phyloP scores from a whole-genome alignment of 2,888 invertebrate species.

The Habroteleia sp. region DNA sequence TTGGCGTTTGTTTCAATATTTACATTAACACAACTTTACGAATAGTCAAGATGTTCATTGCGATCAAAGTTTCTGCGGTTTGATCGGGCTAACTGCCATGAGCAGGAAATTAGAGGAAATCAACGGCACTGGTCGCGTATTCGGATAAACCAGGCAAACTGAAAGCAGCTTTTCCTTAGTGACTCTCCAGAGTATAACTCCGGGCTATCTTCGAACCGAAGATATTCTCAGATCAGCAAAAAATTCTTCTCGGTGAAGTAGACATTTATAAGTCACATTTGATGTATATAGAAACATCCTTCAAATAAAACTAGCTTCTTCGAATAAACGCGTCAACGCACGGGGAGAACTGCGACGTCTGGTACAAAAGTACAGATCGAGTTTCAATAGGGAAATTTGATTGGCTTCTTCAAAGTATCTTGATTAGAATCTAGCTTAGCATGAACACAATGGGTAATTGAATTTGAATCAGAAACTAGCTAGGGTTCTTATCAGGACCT shows the following conservation, averaged over 20 bases:
- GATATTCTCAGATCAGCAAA: slow-evolving; percentile 13
- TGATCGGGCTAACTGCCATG: slow-evolving; percentile 29
- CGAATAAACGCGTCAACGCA: too few relatives aligned
- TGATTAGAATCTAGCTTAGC: too few relatives aligned
- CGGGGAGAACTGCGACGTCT: too few relatives aligned
- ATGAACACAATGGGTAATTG: too few relatives aligned
- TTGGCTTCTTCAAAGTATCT: too few relatives aligned
- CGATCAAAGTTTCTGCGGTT: slow-evolving; percentile 45
- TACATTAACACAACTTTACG: slow-evolving; percentile 12
- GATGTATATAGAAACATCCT: background rate
- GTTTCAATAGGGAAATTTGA: too few relatives aligned
- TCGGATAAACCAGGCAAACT: slow-evolving; percentile 39
- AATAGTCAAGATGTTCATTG: slow-evolving; percentile 30
- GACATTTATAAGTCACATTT: background rate
- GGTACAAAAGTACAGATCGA: too few relatives aligned
- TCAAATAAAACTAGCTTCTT: too few relatives aligned
- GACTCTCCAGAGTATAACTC: slow-evolving; percentile 18
- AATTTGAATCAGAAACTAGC: too few relatives aligned
- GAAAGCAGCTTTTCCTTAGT: slow-evolving; percentile 39
- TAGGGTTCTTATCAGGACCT: too few relatives aligned
- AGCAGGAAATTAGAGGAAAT: slow-evolving; percentile 58
- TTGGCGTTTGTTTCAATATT: slow-evolving; percentile 45
- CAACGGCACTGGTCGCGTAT: slow-evolving; percentile 48
- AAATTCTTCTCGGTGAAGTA: background rate
- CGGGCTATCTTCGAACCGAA: slow-evolving; percentile 9